phyloP scores from a whole-genome alignment of 2,888 invertebrate species.

The Nomada fabriciana region DNA sequence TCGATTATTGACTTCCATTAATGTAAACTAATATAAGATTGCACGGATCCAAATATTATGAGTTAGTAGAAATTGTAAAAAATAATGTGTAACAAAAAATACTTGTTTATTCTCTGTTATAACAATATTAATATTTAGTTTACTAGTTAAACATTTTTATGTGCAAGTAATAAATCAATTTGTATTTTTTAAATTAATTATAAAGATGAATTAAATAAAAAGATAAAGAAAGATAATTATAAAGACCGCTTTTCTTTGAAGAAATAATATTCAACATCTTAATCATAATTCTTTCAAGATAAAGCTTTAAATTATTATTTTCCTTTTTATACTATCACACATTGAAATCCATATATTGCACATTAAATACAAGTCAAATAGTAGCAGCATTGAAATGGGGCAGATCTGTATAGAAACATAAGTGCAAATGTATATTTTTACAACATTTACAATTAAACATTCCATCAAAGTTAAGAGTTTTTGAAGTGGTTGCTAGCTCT shows the following conservation, averaged over 20 bases:
- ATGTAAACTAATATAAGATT: constrained; percentile 62
- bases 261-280: background rate
- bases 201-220: background rate
- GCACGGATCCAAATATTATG: constrained; percentile 47
- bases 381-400: constrained; percentile 11
- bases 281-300: background rate
- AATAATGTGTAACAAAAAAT: constrained; percentile 8
- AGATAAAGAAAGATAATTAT: background rate
- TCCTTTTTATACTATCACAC: constrained; percentile 36
- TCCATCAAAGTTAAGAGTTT: constrained; percentile 32
- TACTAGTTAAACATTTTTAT: constrained; percentile 14
- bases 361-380: constrained; percentile 32
- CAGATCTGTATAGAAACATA: constrained; percentile 44
- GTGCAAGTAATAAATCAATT: constrained; percentile 34
- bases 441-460: constrained; percentile 43
- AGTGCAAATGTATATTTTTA: constrained; percentile 54
- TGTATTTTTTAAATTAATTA: constrained; percentile 18
- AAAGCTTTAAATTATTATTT: constrained; percentile 26
- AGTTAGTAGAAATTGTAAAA: constrained; percentile 29
- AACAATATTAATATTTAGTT: constrained; percentile 23
- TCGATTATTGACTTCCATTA: constrained; percentile 66
- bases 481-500: constrained; percentile 39
- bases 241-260: background rate
- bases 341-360: constrained; percentile 21
- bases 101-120: constrained; percentile 19